Percentiles rank a stretch among this genome's conserved stretches.
Evolutionary conservation across 2,888 invertebrate species (phyloP).

Genomic region (Folsomia candida): DNA sequence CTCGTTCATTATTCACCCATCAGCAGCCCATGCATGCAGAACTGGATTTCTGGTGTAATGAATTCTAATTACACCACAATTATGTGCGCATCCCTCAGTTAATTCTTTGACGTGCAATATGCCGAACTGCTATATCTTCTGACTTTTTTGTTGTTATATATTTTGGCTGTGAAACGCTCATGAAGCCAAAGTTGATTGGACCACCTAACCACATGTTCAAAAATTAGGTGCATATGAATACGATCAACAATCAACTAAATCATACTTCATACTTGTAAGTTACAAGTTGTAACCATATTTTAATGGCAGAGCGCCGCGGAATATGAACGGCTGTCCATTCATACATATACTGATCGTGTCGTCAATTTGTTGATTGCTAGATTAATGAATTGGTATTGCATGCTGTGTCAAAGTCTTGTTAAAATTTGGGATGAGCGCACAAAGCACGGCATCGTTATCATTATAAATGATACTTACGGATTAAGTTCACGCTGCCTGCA

Average conservation of each 20-base stretch:
- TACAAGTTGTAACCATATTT: no score
- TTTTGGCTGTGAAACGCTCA: no score
- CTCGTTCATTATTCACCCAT: neutral
- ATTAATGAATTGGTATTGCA: neutral
- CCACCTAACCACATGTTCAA: neutral
- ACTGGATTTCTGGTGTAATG: constrained; percentile 1
- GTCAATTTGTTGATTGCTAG: constrained; percentile 5
- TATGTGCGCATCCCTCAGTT: neutral
- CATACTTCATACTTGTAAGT: neutral
- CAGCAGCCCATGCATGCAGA: neutral
- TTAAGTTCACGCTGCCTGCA: neutral
- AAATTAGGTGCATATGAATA: neutral
- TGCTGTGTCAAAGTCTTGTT: neutral
- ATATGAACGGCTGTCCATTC: neutral
- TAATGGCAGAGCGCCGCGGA: no score
- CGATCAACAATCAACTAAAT: neutral
- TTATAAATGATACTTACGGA: neutral
- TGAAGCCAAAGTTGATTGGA: neutral
- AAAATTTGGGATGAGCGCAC: neutral
- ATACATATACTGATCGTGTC: neutral
- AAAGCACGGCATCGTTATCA: neutral
- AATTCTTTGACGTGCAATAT: neutral
- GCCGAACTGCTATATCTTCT: neutral
- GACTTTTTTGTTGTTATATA: neutral
- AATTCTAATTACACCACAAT: constrained; percentile 1